These are phyloP conservation scores for Oeneis ivallda DNA, from an alignment of 2,888 invertebrate species.

Conservation along the genomic window DNA sequence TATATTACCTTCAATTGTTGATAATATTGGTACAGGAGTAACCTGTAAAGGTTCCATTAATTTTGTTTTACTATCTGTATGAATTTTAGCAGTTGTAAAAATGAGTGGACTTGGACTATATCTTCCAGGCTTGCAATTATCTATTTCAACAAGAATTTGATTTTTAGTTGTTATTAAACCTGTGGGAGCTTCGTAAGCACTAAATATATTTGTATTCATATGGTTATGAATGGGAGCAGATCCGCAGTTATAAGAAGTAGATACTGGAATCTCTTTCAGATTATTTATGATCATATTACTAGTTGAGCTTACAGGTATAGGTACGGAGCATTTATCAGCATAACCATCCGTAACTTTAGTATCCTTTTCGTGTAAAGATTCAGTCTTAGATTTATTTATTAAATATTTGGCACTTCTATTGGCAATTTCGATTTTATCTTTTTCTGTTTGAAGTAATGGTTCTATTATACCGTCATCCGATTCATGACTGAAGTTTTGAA, in stretches of 20 bases:
- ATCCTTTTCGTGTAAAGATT: constrained; percentile 51
- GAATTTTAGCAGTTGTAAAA: constrained; percentile 78
- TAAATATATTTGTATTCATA: constrained; percentile 66
- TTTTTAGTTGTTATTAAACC: constrained; percentile 50
- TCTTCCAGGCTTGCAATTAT: constrained; percentile 51
- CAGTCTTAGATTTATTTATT: constrained; percentile 68
- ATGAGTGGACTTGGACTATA: constrained; percentile 64
- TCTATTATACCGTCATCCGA: constrained; percentile 71
- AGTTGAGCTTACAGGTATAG: constrained; percentile 41
- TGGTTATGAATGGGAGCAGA: constrained; percentile 55
- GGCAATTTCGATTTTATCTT: constrained; percentile 52
- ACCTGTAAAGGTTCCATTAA: constrained; percentile 68
- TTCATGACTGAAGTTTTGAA: constrained; percentile 64
- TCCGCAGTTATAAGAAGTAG: constrained; percentile 43
- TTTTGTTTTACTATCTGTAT: constrained; percentile 62
- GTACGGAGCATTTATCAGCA: constrained; percentile 34
- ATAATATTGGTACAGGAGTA: constrained; percentile 67
- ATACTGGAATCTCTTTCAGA: constrained; percentile 45
- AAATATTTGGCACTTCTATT: constrained; percentile 70
- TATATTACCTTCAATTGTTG: constrained; percentile 62
- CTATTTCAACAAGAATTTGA: constrained; percentile 65
- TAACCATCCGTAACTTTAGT: constrained; percentile 32
- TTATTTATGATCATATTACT: constrained; percentile 43
- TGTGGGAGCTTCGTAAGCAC: constrained; percentile 47
- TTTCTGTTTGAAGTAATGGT: constrained; percentile 68